Conservation (phyloP, 2,888 invertebrate genomes). For the Polylopha cassiicola region DNA sequence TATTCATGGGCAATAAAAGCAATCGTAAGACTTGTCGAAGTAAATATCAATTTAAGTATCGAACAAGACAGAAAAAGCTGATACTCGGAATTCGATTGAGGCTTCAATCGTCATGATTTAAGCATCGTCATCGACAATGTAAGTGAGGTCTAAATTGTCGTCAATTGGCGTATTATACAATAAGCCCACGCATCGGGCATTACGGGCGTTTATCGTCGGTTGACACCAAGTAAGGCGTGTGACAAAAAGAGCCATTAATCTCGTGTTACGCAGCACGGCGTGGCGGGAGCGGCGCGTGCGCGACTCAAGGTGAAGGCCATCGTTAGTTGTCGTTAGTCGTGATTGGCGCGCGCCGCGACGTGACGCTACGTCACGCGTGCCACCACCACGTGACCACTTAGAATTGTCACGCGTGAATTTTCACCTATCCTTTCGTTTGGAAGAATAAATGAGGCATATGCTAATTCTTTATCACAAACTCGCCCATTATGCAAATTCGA, state of each 20-base stretch:
- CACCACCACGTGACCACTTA: constrained; percentile 34
- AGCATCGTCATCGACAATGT: constrained; percentile 3
- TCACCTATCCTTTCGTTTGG: too few relatives aligned
- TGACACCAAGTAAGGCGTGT: constrained; percentile 45
- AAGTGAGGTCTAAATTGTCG: constrained; percentile 14
- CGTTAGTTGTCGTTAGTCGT: constrained; percentile 26
- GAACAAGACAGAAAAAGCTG: constrained; percentile 5
- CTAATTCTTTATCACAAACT: too few relatives aligned
- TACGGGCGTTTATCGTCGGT: constrained; percentile 24
- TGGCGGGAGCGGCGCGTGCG: constrained; percentile 40
- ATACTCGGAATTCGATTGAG: constrained; percentile 10
- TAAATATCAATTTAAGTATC: constrained; percentile 1
- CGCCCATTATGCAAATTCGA: background rate
- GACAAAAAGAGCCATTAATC: constrained; percentile 57
- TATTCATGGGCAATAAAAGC: too few relatives aligned
- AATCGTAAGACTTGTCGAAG: too few relatives aligned
- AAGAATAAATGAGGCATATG: too few relatives aligned
- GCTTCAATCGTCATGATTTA: constrained; percentile 19
- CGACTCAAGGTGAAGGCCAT: constrained; percentile 59
- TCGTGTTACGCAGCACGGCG: constrained; percentile 39
- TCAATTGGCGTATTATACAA: constrained; percentile 8
- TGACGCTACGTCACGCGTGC: constrained; percentile 41
- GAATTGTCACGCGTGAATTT: constrained; percentile 22
- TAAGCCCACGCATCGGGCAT: constrained; percentile 10
- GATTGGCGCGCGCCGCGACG: constrained; percentile 33